Evolutionary conservation across 1,140 invertebrate genomes (phyloP).

Genomic region (Ladona fulva): DNA sequence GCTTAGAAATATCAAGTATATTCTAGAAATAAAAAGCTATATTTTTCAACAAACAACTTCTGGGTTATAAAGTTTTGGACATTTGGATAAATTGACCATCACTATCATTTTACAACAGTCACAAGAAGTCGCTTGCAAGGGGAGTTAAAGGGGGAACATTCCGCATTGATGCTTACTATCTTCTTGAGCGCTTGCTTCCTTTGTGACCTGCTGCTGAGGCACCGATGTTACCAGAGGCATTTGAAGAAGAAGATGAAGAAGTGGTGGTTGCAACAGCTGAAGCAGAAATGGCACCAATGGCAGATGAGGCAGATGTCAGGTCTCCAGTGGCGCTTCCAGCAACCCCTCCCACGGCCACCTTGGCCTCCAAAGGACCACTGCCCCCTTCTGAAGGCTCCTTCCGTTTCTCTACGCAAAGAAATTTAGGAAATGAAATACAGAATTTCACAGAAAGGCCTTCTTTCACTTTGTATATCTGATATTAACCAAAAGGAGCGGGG

Average conservation of each 20-base stretch:
- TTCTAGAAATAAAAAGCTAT: no score
- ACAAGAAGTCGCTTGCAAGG: not conserved
- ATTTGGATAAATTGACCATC: no score
- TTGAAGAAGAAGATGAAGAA: constrained; percentile 35
- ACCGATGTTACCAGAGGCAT: not conserved
- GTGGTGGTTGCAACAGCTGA: constrained; percentile 42
- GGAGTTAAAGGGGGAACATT: not conserved
- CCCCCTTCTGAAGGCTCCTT: constrained; percentile 68
- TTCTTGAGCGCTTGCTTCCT: constrained; percentile 58
- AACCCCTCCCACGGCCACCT: constrained; percentile 42
- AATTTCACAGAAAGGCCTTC: no score
- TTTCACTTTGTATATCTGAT: no score
- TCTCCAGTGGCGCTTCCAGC: not conserved
- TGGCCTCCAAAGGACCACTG: constrained; percentile 48
- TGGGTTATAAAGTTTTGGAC: no score
- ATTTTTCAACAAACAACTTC: no score
- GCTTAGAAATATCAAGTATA: no score
- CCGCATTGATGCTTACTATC: constrained; percentile 57
- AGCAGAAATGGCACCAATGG: constrained; percentile 38
- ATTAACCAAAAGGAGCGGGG: no score
- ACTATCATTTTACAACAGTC: no score
- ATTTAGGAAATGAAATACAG: constrained; percentile 29
- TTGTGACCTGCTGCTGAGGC: constrained; percentile 35
- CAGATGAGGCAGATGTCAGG: constrained; percentile 19
- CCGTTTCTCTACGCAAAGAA: constrained; percentile 65